Conservation (phyloP, 2,888 invertebrate species). For the Chloroclysta siterata region DNA sequence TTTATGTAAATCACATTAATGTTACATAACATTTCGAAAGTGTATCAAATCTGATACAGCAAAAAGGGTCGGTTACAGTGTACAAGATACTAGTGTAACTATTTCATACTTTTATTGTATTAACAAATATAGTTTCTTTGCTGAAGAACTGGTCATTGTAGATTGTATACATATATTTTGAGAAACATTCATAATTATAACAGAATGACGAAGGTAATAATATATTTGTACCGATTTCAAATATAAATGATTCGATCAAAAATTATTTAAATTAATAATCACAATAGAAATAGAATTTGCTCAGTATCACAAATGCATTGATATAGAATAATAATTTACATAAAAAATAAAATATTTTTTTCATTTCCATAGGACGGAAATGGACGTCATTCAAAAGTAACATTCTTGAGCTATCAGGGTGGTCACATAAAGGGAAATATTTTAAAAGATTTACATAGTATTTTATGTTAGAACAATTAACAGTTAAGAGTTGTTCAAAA, state of each 20-base stretch:
- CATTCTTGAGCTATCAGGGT: slow-evolving; percentile 30
- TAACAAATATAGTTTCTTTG: neutral
- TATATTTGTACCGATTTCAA: neutral
- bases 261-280: slow-evolving; percentile 20
- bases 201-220: neutral
- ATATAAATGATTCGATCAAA: neutral
- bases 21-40: neutral
- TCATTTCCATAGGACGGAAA: slow-evolving; percentile 42
- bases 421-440: slow-evolving; percentile 21
- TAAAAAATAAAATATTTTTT: slow-evolving; percentile 16
- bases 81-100: neutral
- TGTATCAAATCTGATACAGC: neutral
- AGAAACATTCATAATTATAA: neutral
- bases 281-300: slow-evolving; percentile 27
- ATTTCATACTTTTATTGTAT: neutral
- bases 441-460: slow-evolving; percentile 5
- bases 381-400: slow-evolving; percentile 31
- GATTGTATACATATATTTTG: neutral
- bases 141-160: neutral
- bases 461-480: neutral
- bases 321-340: slow-evolving; percentile 17
- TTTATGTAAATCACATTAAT: neutral
- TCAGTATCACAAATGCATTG: slow-evolving; percentile 27
- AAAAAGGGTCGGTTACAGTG: neutral
- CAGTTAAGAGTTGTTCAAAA: neutral